Evolutionary conservation across 2,113 vertebrate genomes (phyloP), one percentile per base, ranked within the genome.

Genomic region (Nerophis lumbriciformis): DNA sequence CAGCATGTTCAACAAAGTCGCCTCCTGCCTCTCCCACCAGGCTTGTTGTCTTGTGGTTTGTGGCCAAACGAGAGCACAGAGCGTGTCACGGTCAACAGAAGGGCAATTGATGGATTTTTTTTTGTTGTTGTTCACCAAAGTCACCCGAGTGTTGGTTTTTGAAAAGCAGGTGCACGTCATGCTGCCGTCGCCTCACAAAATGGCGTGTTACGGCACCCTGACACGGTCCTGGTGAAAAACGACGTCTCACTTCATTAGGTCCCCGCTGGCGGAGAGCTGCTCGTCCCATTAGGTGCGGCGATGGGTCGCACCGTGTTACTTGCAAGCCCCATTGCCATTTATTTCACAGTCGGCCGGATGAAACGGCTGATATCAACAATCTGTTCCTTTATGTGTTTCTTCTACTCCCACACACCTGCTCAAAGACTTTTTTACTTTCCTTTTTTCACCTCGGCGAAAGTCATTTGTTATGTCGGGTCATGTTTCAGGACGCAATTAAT

Each of bases 351-450:
- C 87, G 78, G 83, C 87, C 88, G 88, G 87, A 92, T 89, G 89
- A 91, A 88, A 91, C 90, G 86, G 77, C 86, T 89, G 89, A 90
- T 91, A 90, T 92, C 91, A 91, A 91, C 91, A 91, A 90, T 89
- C 88, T 91, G 85, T 84, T 90, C 80, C 87, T 88, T 88, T 85
- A 91, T 91, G 85, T 91, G 88, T 90, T 82, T 84, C 82, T 77
- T 84, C 79, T 78, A 52, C 45, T 16, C 61, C 48, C 19, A 10
- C 14, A 5, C 58, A 73, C 60, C 60, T 38, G 48, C 64, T 55
- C 72, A 56, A 48, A 71, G 58, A 47, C 63, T 60, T 68, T 68
- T 44, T 58, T 58, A 71, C 55, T 57, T 58, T 59, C 65, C 53
- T 68, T 10, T 6, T 54, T 47, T 37, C 42, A 12, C 14, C 12